phyloP scores from a whole-genome alignment of 2,113 vertebrate genomes.

The Halcyon senegalensis region DNA sequence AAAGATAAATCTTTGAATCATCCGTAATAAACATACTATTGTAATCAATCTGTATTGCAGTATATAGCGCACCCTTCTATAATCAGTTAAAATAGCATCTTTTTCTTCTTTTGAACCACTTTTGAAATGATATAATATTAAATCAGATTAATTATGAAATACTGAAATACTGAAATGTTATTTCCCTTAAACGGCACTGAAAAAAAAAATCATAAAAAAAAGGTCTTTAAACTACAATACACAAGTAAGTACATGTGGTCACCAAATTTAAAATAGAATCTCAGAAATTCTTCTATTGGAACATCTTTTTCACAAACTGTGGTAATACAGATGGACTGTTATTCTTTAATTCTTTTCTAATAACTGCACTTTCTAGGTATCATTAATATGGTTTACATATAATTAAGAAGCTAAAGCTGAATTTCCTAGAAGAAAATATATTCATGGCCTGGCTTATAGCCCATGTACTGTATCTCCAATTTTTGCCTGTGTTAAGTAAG shows the following conservation, averaged over 20 bases:
- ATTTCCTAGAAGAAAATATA: background rate
- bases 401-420: background rate
- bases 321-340: background rate
- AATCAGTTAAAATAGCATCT: background rate
- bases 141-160: background rate
- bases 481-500: constrained; percentile 20
- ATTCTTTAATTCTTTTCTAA: constrained; percentile 2
- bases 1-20: background rate
- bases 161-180: background rate
- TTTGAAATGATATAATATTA: background rate
- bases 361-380: background rate
- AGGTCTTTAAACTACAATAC: background rate
- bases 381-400: background rate
- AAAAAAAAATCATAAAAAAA: background rate
- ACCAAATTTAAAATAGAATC: background rate
- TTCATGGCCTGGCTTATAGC: background rate
- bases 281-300: background rate
- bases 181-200: background rate
- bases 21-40: background rate
- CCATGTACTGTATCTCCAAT: background rate
- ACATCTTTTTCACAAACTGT: background rate
- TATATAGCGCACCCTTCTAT: background rate
- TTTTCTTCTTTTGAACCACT: background rate
- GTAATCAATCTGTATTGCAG: background rate
- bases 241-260: background rate